Evolutionary conservation across 2,113 vertebrate genomes (phyloP), one percentile per base, ranked within the genome.

Genomic region (Mesembrinibis cayennensis): DNA sequence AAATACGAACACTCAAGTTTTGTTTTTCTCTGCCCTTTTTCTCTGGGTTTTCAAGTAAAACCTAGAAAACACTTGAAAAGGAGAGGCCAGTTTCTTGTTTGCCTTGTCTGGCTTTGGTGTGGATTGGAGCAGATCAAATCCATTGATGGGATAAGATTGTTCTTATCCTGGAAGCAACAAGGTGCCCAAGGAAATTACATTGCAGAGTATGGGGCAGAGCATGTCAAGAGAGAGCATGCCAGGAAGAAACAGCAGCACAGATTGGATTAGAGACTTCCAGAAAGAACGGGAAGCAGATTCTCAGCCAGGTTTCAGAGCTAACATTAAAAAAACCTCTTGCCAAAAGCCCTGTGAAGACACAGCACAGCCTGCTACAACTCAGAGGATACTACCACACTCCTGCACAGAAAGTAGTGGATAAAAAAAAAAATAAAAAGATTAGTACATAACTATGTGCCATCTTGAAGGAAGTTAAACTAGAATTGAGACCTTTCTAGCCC

Each of bases 141-240:
- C 42, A 59, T 0, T 1, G 2, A 67, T 2, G 42, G 20, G 66
- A 5, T 15, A 18, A 50, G 5, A 42, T 3, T 1, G 0, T 42
- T 69, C 49, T 59, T 47, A 65, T 13, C 49, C 49, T 56, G 42
- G 34, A 67, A 76, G 34, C 47, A 74, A 34, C 38, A 62, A 88
- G 47, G 27, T 23, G n/a, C n/a, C 70, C 61, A 58, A 38, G 16
- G 15, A 70, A 88, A 65, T 4, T 42, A 11, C 53, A 13, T 5
- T 3, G 9, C 30, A 50, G 50, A 70, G 40, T 13, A 53, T 1
- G 56, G 38, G 45, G 44, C 50, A 45, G 34, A 71, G 69, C 11
- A 32, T 21, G 36, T 12, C 40, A 73, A 42, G 40, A 45, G 59
- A 78, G 49, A 42, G 36, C 36, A 20, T 6, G n/a, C 20, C 56